Evolutionary conservation across 2,888 invertebrate genomes (phyloP).

Genomic region (Sinodicranocentrus sp.): DNA sequence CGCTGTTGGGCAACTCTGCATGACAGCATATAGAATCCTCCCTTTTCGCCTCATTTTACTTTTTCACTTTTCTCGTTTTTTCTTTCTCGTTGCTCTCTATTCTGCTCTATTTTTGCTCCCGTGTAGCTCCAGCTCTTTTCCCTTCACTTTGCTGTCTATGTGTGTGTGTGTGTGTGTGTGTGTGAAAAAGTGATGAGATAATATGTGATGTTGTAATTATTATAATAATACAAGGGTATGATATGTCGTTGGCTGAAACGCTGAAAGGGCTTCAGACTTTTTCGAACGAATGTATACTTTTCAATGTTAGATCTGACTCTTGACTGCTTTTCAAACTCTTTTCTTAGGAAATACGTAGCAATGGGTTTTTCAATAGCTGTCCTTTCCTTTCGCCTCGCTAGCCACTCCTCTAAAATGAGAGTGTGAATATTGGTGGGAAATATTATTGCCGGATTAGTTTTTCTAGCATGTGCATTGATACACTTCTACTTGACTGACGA

Average conservation of each 20-base stretch:
- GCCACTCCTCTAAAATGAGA: not conserved
- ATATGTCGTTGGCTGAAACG: conserved; percentile 15
- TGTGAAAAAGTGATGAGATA: no score
- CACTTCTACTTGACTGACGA: no score
- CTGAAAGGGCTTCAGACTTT: no score
- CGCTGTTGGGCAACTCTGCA: conserved; percentile 73
- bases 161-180: no score
- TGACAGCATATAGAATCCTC: conserved; percentile 69
- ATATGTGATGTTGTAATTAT: conserved; percentile 27
- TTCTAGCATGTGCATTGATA: no score
- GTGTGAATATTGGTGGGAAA: not conserved
- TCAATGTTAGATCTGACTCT: no score
- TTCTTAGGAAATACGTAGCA: no score
- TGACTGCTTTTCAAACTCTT: no score
- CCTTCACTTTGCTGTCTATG: not conserved
- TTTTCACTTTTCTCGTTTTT: conserved; percentile 13
- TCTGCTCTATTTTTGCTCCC: not conserved
- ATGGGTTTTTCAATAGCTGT: no score
- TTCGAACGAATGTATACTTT: no score
- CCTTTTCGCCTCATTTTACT: conserved; percentile 40
- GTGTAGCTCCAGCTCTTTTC: conserved; percentile 4
- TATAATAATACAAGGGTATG: conserved; percentile 11
- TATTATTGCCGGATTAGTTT: no score
- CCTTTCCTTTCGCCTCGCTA: not conserved
- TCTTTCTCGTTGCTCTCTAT: not conserved